phyloP scores from a whole-genome alignment of 2,888 invertebrate species.

The Cacoxenus indagator region DNA sequence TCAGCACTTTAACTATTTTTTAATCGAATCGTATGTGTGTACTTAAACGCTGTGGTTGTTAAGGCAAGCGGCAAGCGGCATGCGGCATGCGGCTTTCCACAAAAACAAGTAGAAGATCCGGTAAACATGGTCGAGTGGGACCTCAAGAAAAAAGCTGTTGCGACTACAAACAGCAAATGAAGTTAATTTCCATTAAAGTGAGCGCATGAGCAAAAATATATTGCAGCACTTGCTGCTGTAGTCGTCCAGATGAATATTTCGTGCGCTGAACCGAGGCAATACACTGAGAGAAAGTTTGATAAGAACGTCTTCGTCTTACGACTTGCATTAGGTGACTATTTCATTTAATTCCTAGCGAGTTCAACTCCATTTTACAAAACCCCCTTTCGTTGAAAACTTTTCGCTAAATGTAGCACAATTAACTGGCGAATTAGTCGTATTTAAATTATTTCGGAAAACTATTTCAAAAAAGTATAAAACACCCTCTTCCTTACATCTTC shows the following conservation, averaged over 20 bases:
- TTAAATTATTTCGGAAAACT: too few species aligned
- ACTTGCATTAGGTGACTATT: too few species aligned
- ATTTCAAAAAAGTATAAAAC: too few species aligned
- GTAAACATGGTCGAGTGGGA: slow-evolving; percentile 34
- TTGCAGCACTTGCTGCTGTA: slow-evolving; percentile 49
- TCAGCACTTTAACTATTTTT: slow-evolving; percentile 42
- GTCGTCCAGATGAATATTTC: not conserved
- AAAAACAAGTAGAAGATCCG: slow-evolving; percentile 24
- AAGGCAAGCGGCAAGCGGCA: not conserved
- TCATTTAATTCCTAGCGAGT: too few species aligned
- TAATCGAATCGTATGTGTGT: slow-evolving; percentile 52
- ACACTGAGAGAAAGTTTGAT: not conserved
- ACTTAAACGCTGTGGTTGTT: not conserved
- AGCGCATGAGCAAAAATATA: slow-evolving; percentile 42
- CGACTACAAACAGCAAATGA: not conserved
- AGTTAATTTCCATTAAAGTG: slow-evolving; percentile 51
- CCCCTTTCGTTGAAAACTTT: too few species aligned
- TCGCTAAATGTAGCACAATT: too few species aligned
- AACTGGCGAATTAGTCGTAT: too few species aligned
- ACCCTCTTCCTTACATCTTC: too few species aligned
- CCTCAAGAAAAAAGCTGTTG: not conserved
- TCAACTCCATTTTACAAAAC: too few species aligned
- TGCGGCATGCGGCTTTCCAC: not conserved
- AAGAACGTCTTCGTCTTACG: too few species aligned
- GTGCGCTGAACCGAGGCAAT: not conserved